These are phyloP conservation scores for Corvus moneduloides DNA, from an alignment of 2,113 vertebrate genomes.

Conservation along the genomic window DNA sequence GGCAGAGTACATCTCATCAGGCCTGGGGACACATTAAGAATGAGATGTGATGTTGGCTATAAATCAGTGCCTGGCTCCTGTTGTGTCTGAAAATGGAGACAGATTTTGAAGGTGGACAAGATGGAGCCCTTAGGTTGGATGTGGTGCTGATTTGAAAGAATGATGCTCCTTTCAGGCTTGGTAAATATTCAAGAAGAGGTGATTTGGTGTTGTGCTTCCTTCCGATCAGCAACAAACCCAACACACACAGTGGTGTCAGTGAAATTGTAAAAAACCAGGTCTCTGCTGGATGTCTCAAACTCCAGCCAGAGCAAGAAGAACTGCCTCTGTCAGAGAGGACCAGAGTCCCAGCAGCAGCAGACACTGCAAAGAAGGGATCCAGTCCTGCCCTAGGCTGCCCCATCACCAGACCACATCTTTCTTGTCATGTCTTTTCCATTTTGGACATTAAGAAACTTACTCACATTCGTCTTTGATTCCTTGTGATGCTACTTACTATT, in stretches of 20 bases:
- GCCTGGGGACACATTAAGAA: background rate
- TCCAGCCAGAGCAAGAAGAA: background rate
- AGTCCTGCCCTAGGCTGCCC: fast-evolving
- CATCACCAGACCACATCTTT: background rate
- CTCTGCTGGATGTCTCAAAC: background rate
- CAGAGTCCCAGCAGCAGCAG: background rate
- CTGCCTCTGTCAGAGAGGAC: background rate
- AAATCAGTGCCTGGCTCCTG: background rate
- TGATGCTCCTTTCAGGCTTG: fast-evolving
- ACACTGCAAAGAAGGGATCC: fast-evolving
- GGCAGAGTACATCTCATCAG: background rate
- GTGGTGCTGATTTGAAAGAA: background rate
- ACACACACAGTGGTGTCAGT: fast-evolving
- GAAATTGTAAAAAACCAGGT: fast-evolving
- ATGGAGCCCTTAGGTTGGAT: background rate
- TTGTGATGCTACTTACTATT: background rate
- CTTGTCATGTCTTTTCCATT: background rate
- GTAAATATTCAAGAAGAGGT: background rate
- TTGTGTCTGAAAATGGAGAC: background rate
- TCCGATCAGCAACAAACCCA: background rate
- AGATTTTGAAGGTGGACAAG: background rate
- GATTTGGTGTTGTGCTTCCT: fast-evolving
- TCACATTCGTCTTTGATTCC: background rate
- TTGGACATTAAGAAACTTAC: background rate
- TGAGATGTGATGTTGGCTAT: fast-evolving